These are phyloP conservation scores for Orchestia grillus DNA, from an alignment of 1,140 invertebrate species.

Conservation along the genomic window DNA sequence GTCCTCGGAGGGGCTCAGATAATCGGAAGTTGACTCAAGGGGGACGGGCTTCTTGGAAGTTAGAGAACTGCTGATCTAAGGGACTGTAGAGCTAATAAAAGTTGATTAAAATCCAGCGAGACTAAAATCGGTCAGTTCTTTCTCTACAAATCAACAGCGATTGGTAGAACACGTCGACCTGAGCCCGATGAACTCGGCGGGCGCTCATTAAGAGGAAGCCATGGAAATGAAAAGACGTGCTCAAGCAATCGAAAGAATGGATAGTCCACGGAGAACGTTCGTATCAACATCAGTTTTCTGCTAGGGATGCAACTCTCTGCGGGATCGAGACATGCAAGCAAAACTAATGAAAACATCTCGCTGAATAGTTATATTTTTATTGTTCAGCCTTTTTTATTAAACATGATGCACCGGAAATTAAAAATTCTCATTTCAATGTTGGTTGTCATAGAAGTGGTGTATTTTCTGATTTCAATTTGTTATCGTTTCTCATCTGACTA, in stretches of 20 bases:
- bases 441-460: too few relatives aligned
- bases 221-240: not conserved
- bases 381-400: too few relatives aligned
- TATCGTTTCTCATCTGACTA: too few relatives aligned
- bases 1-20: not conserved
- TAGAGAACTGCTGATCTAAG: not conserved
- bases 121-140: not conserved
- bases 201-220: not conserved
- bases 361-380: too few relatives aligned
- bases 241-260: not conserved
- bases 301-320: not conserved
- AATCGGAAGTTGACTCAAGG: not conserved
- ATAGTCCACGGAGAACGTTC: not conserved
- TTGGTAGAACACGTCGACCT: not conserved
- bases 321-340: too few relatives aligned
- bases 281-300: not conserved
- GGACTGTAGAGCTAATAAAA: not conserved
- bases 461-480: too few relatives aligned
- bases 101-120: not conserved
- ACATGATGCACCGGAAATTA: too few relatives aligned
- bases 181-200: not conserved
- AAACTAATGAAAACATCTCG: too few relatives aligned
- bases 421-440: too few relatives aligned
- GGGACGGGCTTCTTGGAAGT: not conserved
- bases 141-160: not conserved